Percentiles rank a stretch among this genome's conserved stretches.
phyloP scores from a whole-genome alignment of 2,797 vertebrate genomes.

The Pseudochirops corinnae region DNA sequence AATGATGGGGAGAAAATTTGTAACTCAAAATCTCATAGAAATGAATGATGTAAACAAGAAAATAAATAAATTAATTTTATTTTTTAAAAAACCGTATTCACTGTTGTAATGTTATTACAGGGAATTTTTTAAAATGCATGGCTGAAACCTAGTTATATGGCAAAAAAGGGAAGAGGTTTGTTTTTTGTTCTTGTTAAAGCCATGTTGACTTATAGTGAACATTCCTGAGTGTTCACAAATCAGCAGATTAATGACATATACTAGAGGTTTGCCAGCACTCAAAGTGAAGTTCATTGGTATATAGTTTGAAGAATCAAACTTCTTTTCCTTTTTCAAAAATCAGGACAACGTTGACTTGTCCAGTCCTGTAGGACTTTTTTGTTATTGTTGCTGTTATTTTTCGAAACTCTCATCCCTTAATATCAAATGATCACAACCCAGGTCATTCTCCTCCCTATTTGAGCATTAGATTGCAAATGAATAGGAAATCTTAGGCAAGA shows the following conservation, averaged over 20 bases:
- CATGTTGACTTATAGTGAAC: neutral
- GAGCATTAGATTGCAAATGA: neutral
- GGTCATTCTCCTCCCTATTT: slow-evolving; percentile 13
- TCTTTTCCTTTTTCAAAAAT: neutral
- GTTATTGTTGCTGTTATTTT: neutral
- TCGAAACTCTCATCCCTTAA: neutral
- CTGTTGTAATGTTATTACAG: neutral
- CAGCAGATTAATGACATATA: neutral
- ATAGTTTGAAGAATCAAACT: neutral
- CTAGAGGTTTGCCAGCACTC: neutral
- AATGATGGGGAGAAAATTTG: no score
- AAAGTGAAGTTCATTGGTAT: neutral
- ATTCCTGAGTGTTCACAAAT: neutral
- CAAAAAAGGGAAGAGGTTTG: neutral
- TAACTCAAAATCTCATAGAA: no score
- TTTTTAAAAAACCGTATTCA: neutral
- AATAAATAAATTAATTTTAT: no score
- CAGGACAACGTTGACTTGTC: neutral
- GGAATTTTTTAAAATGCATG: neutral
- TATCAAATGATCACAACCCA: neutral
- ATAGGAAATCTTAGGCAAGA: neutral
- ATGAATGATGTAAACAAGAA: no score
- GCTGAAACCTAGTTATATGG: neutral
- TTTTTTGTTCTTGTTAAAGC: neutral
- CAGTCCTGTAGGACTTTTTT: neutral